Conservation (phyloP, 2,797 vertebrate genomes). For the Propithecus deckenii region DNA sequence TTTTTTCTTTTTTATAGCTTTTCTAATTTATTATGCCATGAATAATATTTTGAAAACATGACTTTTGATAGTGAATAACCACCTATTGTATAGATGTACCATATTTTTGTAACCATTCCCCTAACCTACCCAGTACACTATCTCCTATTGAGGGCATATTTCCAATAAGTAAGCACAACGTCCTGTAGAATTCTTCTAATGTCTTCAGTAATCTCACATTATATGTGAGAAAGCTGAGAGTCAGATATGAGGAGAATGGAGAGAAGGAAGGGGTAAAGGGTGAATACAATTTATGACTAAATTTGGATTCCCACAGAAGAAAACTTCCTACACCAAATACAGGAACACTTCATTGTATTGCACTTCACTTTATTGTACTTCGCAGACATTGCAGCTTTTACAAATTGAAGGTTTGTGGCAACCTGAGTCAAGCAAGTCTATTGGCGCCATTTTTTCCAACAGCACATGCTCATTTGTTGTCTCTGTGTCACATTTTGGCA, state of each 20-base stretch:
- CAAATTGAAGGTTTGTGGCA: background rate
- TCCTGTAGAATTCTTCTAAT: background rate
- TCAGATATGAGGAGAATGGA: background rate
- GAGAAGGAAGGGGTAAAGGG: background rate
- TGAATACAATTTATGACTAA: background rate
- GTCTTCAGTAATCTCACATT: background rate
- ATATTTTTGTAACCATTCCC: background rate
- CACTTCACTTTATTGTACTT: background rate
- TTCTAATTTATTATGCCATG: background rate
- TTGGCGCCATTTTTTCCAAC: background rate
- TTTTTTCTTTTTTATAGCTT: background rate
- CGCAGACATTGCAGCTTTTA: background rate
- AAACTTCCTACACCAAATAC: background rate
- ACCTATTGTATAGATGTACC: background rate
- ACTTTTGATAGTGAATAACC: background rate
- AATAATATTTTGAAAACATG: background rate
- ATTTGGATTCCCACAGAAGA: background rate
- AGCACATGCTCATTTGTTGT: background rate
- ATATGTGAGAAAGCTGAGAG: background rate
- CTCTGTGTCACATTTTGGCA: background rate
- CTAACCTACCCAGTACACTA: background rate
- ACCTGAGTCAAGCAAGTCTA: background rate
- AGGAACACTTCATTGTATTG: background rate
- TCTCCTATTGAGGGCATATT: background rate
- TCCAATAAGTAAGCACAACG: background rate